Evolutionary conservation across 2,888 invertebrate genomes (phyloP).

Genomic region (Agrochola lychnidis): DNA sequence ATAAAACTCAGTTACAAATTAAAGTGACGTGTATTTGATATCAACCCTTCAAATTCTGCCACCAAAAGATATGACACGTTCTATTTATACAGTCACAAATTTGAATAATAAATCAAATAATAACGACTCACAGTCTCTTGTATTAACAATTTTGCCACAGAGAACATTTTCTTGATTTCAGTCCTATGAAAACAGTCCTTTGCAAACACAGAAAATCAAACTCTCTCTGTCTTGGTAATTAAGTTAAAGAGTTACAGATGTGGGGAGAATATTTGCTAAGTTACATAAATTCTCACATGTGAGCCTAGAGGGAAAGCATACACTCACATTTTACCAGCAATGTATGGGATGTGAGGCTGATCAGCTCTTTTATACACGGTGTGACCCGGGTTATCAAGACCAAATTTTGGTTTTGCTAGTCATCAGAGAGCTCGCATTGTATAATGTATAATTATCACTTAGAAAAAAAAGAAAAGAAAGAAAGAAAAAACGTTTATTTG

Average conservation of each 20-base stretch:
- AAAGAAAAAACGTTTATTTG: too few relatives aligned
- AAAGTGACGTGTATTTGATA: not conserved
- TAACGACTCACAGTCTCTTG: conserved; percentile 2
- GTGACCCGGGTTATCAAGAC: too few relatives aligned
- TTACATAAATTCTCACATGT: not conserved
- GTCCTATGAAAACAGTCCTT: conserved; percentile 52
- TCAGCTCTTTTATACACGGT: too few relatives aligned
- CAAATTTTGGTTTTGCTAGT: too few relatives aligned
- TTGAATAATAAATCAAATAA: conserved; percentile 45
- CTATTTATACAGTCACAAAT: conserved; percentile 9
- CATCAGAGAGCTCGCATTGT: too few relatives aligned
- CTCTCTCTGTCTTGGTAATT: conserved; percentile 1
- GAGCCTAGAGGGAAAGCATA: not conserved
- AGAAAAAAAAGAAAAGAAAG: too few relatives aligned
- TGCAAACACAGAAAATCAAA: conserved; percentile 32
- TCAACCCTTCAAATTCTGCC: conserved; percentile 1
- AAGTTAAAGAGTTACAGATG: conserved; percentile 2
- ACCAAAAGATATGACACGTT: not conserved
- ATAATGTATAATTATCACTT: too few relatives aligned
- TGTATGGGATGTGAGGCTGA: not conserved
- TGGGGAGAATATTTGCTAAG: not conserved
- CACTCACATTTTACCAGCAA: not conserved
- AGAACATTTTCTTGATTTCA: conserved; percentile 33
- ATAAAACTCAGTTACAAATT: not conserved
- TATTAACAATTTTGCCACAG: conserved; percentile 16